Base-by-base conservation (phyloP, 2,888 invertebrate genomes). In the Apodemia zela region DNA sequence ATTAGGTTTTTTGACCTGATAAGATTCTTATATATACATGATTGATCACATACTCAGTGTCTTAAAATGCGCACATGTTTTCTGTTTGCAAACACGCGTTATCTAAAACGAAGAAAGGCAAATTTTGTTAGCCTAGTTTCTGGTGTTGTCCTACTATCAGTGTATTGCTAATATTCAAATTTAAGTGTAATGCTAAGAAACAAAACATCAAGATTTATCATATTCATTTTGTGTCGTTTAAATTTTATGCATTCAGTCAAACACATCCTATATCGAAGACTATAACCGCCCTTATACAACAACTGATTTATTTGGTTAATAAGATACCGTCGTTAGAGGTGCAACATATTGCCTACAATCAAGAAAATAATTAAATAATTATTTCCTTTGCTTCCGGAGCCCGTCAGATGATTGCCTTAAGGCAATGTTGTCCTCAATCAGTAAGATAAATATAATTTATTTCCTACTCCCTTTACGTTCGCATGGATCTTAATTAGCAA, bases 371-470 rank as follows among this genome's bases (percentile, higher is more conserved):
- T 29, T 57, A 57, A 57, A 57, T 57, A 25, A 54, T 54, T 54
- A 25, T 57, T 57, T 57, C 25, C 54, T 57, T 25, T 15, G 29
- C 25, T 29, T 25, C 54, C 18, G 29, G 54, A 15, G 54, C 29
- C 54, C 21, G 54, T 57, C n/a, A 57, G 5, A 21, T 21, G 25
- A 29, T 57, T 25, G 54, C 54, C 54, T n/a, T 29, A 57, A 57
- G 54, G 54, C 25, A 29, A 57, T 57, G 25, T 57, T 57, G 54
- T 57, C 54, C 54, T 57, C 29, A 57, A 57, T 57, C 54, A 25
- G 29, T 29, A 57, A 57, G 54, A 57, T 29, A 57, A 57, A 57
- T 57, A 54, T 54, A 57, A 57, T 25, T 57, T 57, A 29, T 57
- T 57, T 57, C 54, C 54, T 57, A 29, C 54, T 57, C 54, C 15